Evolutionary conservation across 2,888 invertebrate genomes (phyloP), one percentile per base, ranked within the genome.

Genomic region (Leptura quadrifasciata): DNA sequence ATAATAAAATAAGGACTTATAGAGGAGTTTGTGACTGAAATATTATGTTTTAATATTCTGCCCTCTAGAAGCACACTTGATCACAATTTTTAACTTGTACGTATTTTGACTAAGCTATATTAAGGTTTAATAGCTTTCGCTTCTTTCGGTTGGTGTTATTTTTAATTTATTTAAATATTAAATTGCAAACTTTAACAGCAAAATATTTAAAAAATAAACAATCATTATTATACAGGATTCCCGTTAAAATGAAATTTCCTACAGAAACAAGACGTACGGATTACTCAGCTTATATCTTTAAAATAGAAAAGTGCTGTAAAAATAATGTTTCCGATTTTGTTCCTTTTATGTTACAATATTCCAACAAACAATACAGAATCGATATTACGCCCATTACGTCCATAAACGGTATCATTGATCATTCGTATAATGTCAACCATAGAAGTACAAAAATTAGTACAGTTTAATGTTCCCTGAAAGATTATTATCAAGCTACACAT

Each of bases 401-500:
- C 17, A 27, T 67, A 69, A 55, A 69, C 35, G 57, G 55, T 55
- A 6, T 55, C 67, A 67, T 21, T 54, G 54, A 17, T 27, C 18
- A 65, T 20, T 52, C 52, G 9, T 21, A 5, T 39, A n/a, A 47
- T 65, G 55, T 55, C n/a, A 55, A 5, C 31, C 2, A 24, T 21
- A 55, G 15, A 70, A 60, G 17, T 21, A 47, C 24, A 24, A 54
- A 31, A 71, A 61, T 71, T 60, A 52, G 39, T 63, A 18, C 54
- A 10, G 31, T 69, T 20, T 54, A 39, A 47, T 10, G 47, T 61
- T 27, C n/a, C 20, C 17, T 15, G 24, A 35, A 69, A n/a, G 68
- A 69, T 69, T 69, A 2, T 35, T 69, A 69, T 69, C 68, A 18
- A 57, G 15, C 18, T 31, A 57, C 18, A 24, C 71, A 71, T 60